Base-by-base conservation (phyloP, 2,113 vertebrate species). In the Petroica traversi region DNA sequence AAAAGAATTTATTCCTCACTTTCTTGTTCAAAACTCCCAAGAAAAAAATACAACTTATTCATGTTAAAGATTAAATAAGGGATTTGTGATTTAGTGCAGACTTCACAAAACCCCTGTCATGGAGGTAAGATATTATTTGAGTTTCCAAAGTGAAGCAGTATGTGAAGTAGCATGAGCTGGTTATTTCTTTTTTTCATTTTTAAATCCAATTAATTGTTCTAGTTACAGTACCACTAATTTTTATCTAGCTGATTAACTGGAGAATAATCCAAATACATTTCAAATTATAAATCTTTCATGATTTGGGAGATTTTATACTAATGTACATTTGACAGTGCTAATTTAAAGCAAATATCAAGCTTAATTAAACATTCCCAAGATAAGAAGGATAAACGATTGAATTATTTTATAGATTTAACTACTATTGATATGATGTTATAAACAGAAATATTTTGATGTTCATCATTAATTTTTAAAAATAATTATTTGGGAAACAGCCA, bases 271-370 rank as follows among this genome's bases (percentile, higher is more conserved):
- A 99, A 99, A 99, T 98, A 98, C 97, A 98, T 99, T 99, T 99
- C 95, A 98, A 98, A 98, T 98, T 98, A 99, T 99, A 99, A 99
- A 99, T 99, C 98, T 99, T 99, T 99, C 98, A 99, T 99, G 99
- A 99, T 99, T 98, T 98, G 96, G 98, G 99, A 98, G 98, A 99
- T 99, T 99, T 99, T 98, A 98, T 98, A 99, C 98, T 99, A 99
- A 99, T 98, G 98, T 98, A 98, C 98, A 98, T 98, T 99, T 98
- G 98, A 98, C 98, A 97, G 98, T 98, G 98, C 98, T 99, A 99
- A 99, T 99, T 99, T 99, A 99, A 99, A 99, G 99, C 98, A 99
- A 99, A 99, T 99, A 99, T 97, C 96, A 98, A 96, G 98, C 98
- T 99, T 99, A 98, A 99, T 99, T 99, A 99, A 99, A 99, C 98